These are phyloP conservation scores for Adelphocoris suturalis DNA, from an alignment of 2,888 invertebrate genomes.

Conservation along the genomic window DNA sequence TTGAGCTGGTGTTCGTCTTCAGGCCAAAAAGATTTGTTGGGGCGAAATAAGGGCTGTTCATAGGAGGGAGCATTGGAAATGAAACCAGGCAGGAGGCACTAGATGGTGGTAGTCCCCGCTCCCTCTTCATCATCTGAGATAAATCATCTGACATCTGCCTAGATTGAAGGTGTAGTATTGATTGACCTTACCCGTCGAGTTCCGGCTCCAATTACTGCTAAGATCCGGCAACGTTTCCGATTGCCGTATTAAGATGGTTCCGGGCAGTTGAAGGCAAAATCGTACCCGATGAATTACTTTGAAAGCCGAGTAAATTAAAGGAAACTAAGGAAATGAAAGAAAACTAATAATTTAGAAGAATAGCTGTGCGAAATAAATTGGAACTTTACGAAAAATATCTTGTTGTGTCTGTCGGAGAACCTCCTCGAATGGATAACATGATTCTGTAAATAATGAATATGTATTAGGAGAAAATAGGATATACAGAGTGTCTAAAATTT, in stretches of 20 bases:
- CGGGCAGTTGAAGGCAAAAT: no score
- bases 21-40: conserved; percentile 8
- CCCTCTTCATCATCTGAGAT: conserved; percentile 32
- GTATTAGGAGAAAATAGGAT: no score
- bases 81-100: conserved; percentile 13
- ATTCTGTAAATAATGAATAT: no score
- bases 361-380: no score
- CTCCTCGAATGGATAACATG: no score
- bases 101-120: background rate
- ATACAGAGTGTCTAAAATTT: no score
- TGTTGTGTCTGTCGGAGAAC: no score
- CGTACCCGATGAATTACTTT: no score
- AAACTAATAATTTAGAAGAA: no score
- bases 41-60: conserved; percentile 7
- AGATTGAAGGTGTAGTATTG: conserved; percentile 36
- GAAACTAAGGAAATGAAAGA: no score
- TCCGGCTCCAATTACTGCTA: background rate
- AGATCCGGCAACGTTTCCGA: background rate
- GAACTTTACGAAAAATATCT: no score
- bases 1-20: background rate
- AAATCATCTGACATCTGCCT: conserved; percentile 35
- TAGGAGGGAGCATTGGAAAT: conserved; percentile 1
- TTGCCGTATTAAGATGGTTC: background rate
- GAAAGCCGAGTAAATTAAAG: no score
- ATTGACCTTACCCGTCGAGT: background rate